These are phyloP conservation scores for Spialia ferax DNA, from an alignment of 2,888 invertebrate genomes.

Conservation along the genomic window DNA sequence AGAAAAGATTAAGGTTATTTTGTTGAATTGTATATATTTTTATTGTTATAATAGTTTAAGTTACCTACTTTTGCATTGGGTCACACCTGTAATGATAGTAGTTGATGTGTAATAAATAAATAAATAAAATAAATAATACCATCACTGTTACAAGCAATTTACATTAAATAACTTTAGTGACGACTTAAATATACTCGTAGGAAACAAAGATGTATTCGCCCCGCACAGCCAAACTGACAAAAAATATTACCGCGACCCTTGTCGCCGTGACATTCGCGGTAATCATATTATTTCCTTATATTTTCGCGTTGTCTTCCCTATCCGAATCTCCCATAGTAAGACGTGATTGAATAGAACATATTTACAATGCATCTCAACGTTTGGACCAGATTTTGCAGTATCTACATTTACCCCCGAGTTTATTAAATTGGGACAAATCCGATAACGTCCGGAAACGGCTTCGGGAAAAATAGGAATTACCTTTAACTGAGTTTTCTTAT, in stretches of 20 bases:
- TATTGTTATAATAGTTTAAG: too few relatives aligned
- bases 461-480: background rate
- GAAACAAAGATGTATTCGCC: background rate
- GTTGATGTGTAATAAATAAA: too few relatives aligned
- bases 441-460: background rate
- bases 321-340: background rate
- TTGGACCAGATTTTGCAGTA: background rate
- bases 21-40: too few relatives aligned
- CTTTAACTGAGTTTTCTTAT: background rate
- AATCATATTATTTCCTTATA: background rate
- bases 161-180: too few relatives aligned
- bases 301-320: background rate
- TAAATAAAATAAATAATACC: too few relatives aligned
- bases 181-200: too few relatives aligned
- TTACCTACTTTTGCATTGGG: too few relatives aligned
- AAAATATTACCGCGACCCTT: background rate
- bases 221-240: background rate
- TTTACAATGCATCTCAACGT: background rate
- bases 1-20: too few relatives aligned
- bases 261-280: background rate
- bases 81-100: too few relatives aligned
- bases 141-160: too few relatives aligned
- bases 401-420: background rate
- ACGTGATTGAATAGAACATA: slow-evolving; percentile 3
- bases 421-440: slow-evolving; percentile 9